Evolutionary conservation across 2,113 vertebrate species (phyloP), one percentile per base, ranked within the genome.

Genomic region (Pelecanus crispus): DNA sequence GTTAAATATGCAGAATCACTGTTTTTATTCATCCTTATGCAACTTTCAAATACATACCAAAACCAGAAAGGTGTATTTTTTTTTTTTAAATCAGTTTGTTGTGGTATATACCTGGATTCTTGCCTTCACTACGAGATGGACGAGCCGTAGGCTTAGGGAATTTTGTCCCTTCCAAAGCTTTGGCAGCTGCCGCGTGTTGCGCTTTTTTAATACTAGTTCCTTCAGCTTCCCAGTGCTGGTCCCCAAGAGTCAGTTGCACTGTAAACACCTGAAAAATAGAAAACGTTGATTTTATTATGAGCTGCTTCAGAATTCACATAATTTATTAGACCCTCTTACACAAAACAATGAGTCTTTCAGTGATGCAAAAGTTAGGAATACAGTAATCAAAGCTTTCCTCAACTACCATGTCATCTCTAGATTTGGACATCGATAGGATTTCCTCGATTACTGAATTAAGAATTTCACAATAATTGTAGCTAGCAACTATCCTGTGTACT

Each of bases 141-240:
- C 98, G 98, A 95, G 97, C 94, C 7, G 98, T 98, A 62, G 99
- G 99, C 89, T 99, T 99, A 32, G 99, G 99, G 96, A 99, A 99
- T 62, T 98, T 98, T 42, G 99, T 99, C 97, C 99, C 98, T 95
- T 98, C 97, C 91, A 99, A 98, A 98, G 99, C 99, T 96, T 98
- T 98, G 92, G 98, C 98, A 97, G 99, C 99, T 96, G 99, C 98
- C 7, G 98, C 98, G 73, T 99, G 99, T 97, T 99, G 99, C 47
- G 99, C 98, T 98, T 99, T 99, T 98, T 99, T 99, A 97, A 99
- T 99, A 98, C 99, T 99, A 96, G 98, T 99, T 98, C 99, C 99
- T 98, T 99, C 99, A 92, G 99, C 98, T 96, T 99, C 98, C 98
- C 99, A 99, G 52, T 98, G 98, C 97, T 99, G 99, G 98, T 99